Base-by-base conservation (phyloP, 2,888 invertebrate species). In the Nysson spinosus region DNA sequence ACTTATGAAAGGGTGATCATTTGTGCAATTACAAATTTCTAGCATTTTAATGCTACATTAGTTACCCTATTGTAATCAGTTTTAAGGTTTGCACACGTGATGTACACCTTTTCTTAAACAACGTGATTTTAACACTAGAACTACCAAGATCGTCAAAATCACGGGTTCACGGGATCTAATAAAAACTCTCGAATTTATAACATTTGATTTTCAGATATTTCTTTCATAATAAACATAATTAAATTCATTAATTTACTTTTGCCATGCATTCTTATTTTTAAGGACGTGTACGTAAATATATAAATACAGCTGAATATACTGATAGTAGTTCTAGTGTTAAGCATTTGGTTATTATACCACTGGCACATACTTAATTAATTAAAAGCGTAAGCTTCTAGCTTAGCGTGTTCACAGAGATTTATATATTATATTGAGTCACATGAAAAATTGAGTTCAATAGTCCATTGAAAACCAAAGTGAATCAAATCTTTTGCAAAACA, bases 391-490 rank as follows among this genome's bases (percentile, higher is more conserved):
- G 20, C 52, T 40, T 56, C n/a, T 46, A 52, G 28, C 39, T 46
- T 61, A 42, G 32, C 19, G 16, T 14, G 14, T 34, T 52, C 34
- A 26, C 19, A 1, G 22, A 32, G 17, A 34, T 30, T 46, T 42
- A 42, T 40, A 34, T 24, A 9, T 58, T 28, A 26, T 34, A 28
- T 28, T 40, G n/a, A 50, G n/a, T 17, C 50, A 24, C 26, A 60
- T 17, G 16, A 32, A 14, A 20, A 44, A 28, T 20, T 4, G 24
- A 55, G 35, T 50, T 17, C 30, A 28, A 49, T 43, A 67, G 52
- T 58, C 52, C 14, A 19, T 58, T 34, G 42, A 43, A 73, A 68
- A 60, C 40, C 71, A 76, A 78, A 69, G 55, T 57, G 40, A 64
- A 51, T 67, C 63, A 26, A 28, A 54, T 51, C 34, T 68, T 67